Base-by-base conservation (phyloP, 2,888 invertebrate species). In the Himalopsyche tibetana region DNA sequence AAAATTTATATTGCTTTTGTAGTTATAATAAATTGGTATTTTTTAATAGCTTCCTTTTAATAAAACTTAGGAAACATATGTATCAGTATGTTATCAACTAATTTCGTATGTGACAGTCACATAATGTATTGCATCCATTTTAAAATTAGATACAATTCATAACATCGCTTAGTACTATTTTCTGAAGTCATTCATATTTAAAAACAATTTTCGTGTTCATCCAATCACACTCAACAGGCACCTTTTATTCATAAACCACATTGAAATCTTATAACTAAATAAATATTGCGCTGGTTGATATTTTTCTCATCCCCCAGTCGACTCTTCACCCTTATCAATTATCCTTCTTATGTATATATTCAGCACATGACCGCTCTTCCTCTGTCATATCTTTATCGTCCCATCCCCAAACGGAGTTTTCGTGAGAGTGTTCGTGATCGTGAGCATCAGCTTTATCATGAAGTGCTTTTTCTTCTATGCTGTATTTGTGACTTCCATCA, bases 381-480 rank as follows among this genome's bases (percentile, higher is more conserved):
- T 94, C 93, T 0, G 93, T 92, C 94, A 97, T 95, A 89, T 97
- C 97, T 86, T 92, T 91, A 90, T 97, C 97, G 55, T 96, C 96
- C 97, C 97, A 97, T 0, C 97, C 97, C 97, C 97, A 97, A 17
- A 94, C 91, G 8, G 94, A 92, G 86, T 93, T 94, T 63, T 94
- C 94, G 36, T 90, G 88, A 28, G 90, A 89, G 83, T 93, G 91
- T 11, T 91, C 91, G 0, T 93, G 92, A n/a, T 19, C 63, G 15
- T 63, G 63, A 19, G 93, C 91, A 82, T 90, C 89, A 84, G 90
- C 87, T 80, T 91, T 89, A 28, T 89, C 89, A n/a, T 91, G 89
- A 89, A 89, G 88, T 88, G 91, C 90, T 28, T 85, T 82, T 0
- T 28, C 51, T 36, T 90, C 90, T 85, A 90, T 90, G 82, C 92